Percentiles rank a stretch among this genome's conserved stretches.
phyloP scores from a whole-genome alignment of 92 coral and sea anemone species.

The Zoanthus gigantus region DNA sequence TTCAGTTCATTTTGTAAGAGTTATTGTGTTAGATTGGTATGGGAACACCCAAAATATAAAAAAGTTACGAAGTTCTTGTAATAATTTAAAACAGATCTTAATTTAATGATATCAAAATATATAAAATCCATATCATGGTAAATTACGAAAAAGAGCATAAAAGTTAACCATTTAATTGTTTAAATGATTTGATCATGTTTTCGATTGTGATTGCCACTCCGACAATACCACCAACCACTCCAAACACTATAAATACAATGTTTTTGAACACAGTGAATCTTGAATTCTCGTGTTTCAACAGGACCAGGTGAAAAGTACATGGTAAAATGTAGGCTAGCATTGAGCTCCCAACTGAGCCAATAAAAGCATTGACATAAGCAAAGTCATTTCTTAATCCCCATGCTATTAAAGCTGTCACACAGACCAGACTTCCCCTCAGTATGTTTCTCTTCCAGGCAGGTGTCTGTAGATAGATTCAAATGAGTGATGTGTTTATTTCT shows the following conservation, averaged over 20 bases:
- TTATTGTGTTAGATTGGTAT: too few species aligned
- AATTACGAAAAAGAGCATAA: not conserved
- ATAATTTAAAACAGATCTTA: too few species aligned
- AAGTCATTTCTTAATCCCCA: conserved; percentile 75
- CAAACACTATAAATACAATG: conserved; percentile 75
- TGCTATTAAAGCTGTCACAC: conserved; percentile 76
- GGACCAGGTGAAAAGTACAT: conserved; percentile 73
- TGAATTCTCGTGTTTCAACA: conserved; percentile 75
- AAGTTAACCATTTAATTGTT: conserved; percentile 16
- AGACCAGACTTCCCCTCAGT: conserved; percentile 71
- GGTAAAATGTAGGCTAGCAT: conserved; percentile 88
- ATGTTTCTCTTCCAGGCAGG: conserved; percentile 86
- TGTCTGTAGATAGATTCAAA: conserved; percentile 46
- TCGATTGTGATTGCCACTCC: conserved; percentile 87
- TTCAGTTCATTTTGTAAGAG: too few species aligned
- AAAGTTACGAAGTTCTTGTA: too few species aligned
- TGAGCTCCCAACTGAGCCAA: conserved; percentile 90
- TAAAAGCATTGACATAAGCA: conserved; percentile 87
- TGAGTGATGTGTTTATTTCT: not conserved
- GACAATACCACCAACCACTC: conserved; percentile 83
- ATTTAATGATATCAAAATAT: too few species aligned
- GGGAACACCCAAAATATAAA: too few species aligned
- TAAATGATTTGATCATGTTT: conserved; percentile 63
- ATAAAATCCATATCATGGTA: too few species aligned
- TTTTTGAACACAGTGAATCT: conserved; percentile 74